Evolutionary conservation across 2,113 vertebrate genomes (phyloP).

Genomic region (Mus musculus): DNA sequence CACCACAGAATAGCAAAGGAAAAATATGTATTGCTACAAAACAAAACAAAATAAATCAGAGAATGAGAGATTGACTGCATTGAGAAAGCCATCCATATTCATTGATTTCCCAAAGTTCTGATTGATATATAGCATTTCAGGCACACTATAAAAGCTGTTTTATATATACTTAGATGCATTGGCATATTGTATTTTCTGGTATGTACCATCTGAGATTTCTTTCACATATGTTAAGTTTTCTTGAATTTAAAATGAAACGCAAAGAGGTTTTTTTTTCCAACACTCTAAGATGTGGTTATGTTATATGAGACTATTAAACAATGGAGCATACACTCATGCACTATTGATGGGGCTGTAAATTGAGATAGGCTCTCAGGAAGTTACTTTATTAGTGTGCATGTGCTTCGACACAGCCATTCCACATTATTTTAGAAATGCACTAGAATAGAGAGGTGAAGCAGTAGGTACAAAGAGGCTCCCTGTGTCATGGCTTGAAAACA

Average conservation of each 20-base stretch:
- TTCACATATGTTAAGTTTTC: constrained; percentile 35
- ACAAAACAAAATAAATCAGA: constrained; percentile 34
- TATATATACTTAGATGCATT: not conserved
- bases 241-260: constrained; percentile 47
- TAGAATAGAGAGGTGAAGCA: not conserved
- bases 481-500: not conserved
- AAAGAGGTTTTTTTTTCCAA: not conserved
- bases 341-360: constrained; percentile 69
- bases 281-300: constrained; percentile 28
- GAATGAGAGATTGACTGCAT: not conserved
- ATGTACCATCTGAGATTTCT: not conserved
- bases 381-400: constrained; percentile 13
- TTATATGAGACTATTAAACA: constrained; percentile 63
- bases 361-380: constrained; percentile 60
- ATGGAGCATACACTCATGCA: constrained; percentile 32
- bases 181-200: not conserved
- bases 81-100: not conserved
- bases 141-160: not conserved
- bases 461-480: not conserved
- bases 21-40: not conserved
- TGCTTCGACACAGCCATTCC: constrained; percentile 5
- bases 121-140: constrained; percentile 19
- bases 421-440: not conserved
- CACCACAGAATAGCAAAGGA: not conserved
- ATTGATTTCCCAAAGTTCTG: constrained; percentile 44